Conservation (phyloP, 1,140 invertebrate species). For the Aphelenchoides fujianensis region DNA sequence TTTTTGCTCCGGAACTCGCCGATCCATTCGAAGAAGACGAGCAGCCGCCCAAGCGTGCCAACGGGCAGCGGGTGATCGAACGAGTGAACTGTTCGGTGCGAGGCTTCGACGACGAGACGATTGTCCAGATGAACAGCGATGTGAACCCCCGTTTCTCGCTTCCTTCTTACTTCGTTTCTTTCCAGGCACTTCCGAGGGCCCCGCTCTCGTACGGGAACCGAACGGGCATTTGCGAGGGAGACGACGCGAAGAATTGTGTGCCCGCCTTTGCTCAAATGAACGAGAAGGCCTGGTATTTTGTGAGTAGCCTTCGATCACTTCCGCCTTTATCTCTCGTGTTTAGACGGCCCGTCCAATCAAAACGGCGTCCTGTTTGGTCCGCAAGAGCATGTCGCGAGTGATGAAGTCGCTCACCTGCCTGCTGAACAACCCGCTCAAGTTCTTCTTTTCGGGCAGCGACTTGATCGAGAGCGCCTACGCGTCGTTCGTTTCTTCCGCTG, state of each 20-base stretch:
- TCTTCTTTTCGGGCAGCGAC: background rate
- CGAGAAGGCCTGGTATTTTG: background rate
- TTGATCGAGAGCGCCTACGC: background rate
- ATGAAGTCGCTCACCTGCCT: background rate
- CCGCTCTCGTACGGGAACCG: background rate
- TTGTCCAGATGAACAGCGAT: background rate
- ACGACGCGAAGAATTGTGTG: background rate
- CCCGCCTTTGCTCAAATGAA: background rate
- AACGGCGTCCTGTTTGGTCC: background rate
- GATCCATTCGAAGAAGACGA: too few species aligned
- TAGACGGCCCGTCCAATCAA: background rate
- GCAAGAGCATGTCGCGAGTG: slow-evolving; percentile 1
- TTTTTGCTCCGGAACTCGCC: too few species aligned
- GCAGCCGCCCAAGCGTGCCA: too few species aligned
- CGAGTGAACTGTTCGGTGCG: too few species aligned
- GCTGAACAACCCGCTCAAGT: background rate
- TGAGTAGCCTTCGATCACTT: background rate
- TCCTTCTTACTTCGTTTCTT: background rate
- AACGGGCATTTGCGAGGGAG: slow-evolving; percentile 6
- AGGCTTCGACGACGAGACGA: background rate
- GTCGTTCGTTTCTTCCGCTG: background rate
- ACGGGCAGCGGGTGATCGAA: too few species aligned
- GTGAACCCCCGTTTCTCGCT: background rate
- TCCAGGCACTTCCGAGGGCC: background rate
- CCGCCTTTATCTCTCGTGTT: background rate